Evolutionary conservation across 2,113 vertebrate genomes (phyloP).

Genomic region (Ptychochromis oligacanthus): DNA sequence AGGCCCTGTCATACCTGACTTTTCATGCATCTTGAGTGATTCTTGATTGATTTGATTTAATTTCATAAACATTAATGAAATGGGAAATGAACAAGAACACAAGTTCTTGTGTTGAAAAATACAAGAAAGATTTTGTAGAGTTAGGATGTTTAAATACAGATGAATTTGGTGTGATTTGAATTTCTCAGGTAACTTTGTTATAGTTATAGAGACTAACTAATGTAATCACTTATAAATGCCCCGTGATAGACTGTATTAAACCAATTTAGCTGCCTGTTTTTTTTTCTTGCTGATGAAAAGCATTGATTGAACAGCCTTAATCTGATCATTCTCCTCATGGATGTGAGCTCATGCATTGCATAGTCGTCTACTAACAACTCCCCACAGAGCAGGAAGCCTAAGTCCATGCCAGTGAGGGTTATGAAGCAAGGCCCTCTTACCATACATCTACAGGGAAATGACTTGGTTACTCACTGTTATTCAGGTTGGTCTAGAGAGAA

Average conservation of each 20-base stretch:
- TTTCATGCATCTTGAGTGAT: not conserved
- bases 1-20: not conserved
- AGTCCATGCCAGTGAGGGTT: slow-evolving; percentile 28
- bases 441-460: slow-evolving; percentile 11
- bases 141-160: slow-evolving; percentile 11
- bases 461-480: not conserved
- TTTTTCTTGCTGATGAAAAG: slow-evolving; percentile 28
- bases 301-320: slow-evolving; percentile 49
- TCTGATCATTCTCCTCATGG: not conserved
- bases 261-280: slow-evolving; percentile 13
- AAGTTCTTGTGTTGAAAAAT: not conserved
- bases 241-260: slow-evolving; percentile 15
- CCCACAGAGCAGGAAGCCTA: slow-evolving; percentile 24
- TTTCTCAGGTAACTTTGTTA: slow-evolving; percentile 23
- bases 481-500: not conserved
- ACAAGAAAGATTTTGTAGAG: not conserved
- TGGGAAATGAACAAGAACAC: slow-evolving; percentile 7
- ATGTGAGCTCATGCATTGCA: slow-evolving; percentile 35
- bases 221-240: slow-evolving; percentile 37
- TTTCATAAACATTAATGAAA: slow-evolving; percentile 12
- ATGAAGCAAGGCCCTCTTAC: slow-evolving; percentile 48
- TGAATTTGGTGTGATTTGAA: slow-evolving; percentile 18
- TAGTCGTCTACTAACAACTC: slow-evolving; percentile 25
- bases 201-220: slow-evolving; percentile 4
- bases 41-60: not conserved